Percentiles rank a stretch among this genome's conserved stretches.
These are phyloP conservation scores for Pseudanteris insignis DNA, from an alignment of 2,888 invertebrate species.

Conservation along the genomic window DNA sequence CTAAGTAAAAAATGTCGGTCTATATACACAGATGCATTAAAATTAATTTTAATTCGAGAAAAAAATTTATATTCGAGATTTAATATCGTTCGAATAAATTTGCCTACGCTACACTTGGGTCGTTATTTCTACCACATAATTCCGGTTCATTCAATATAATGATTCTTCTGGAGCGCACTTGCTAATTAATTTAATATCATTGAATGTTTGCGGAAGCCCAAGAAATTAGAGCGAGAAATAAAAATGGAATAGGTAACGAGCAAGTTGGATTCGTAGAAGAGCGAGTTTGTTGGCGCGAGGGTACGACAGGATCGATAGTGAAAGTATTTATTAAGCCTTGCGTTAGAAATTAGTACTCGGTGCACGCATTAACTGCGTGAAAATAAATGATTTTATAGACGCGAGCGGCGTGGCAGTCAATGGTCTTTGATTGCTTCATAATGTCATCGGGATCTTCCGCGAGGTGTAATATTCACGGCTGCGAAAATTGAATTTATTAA, in stretches of 20 bases:
- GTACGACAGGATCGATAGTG: constrained; percentile 10
- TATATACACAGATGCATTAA: no score
- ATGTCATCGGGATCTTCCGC: constrained; percentile 33
- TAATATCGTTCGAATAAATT: no score
- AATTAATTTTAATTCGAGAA: no score
- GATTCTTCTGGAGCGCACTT: no score
- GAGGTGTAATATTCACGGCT: constrained; percentile 21
- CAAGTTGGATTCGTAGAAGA: no score
- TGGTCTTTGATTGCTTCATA: constrained; percentile 41
- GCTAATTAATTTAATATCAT: neutral
- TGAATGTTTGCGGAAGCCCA: neutral
- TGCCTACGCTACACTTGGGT: no score
- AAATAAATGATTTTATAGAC: constrained; percentile 35
- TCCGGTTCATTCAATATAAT: no score
- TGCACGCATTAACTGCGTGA: constrained; percentile 31
- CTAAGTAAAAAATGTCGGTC: no score
- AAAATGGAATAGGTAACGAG: neutral
- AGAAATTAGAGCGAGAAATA: neutral
- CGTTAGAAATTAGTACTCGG: constrained; percentile 14
- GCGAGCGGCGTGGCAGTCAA: constrained; percentile 27
- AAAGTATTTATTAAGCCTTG: constrained; percentile 14
- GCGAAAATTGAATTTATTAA: constrained; percentile 34
- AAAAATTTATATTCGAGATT: no score
- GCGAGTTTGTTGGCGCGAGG: constrained; percentile 9
- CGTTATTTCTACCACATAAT: no score